phyloP scores from a whole-genome alignment of 2,888 invertebrate genomes.

The Trissolcus brochymenae region DNA sequence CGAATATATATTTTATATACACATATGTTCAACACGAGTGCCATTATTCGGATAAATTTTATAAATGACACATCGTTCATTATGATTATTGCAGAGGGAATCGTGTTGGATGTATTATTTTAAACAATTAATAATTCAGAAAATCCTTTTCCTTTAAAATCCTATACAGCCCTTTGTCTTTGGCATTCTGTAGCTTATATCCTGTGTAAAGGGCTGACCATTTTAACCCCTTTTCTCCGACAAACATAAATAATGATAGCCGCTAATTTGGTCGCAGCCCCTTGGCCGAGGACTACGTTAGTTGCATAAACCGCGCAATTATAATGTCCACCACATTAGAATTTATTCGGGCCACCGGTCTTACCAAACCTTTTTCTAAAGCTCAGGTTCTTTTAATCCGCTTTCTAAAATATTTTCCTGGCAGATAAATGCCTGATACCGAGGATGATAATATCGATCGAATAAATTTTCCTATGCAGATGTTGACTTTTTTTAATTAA shows the following conservation, averaged over 20 bases:
- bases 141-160: conserved; percentile 60
- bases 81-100: conserved; percentile 17
- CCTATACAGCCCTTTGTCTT: conserved; percentile 71
- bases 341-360: conserved; percentile 70
- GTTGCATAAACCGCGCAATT: conserved; percentile 74
- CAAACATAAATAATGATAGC: conserved; percentile 76
- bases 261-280: conserved; percentile 74
- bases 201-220: conserved; percentile 63
- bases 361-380: conserved; percentile 72
- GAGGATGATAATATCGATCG: conserved; percentile 48
- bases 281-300: conserved; percentile 63
- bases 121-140: conserved; percentile 58
- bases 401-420: conserved; percentile 70
- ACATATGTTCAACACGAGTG: not conserved
- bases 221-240: conserved; percentile 74
- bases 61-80: conserved; percentile 1
- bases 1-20: not conserved
- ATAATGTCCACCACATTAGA: conserved; percentile 76
- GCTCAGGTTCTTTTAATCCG: conserved; percentile 75
- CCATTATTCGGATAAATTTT: not conserved
- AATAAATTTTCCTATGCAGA: conserved; percentile 44
- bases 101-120: conserved; percentile 49
- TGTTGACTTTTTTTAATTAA: conserved; percentile 51
- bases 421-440: conserved; percentile 47
- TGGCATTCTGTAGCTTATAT: conserved; percentile 61